A percentile compares a stretch with the other conserved stretches of the same genome.
phyloP scores from a whole-genome alignment of 2,113 vertebrate genomes.

The Sprattus sprattus region DNA sequence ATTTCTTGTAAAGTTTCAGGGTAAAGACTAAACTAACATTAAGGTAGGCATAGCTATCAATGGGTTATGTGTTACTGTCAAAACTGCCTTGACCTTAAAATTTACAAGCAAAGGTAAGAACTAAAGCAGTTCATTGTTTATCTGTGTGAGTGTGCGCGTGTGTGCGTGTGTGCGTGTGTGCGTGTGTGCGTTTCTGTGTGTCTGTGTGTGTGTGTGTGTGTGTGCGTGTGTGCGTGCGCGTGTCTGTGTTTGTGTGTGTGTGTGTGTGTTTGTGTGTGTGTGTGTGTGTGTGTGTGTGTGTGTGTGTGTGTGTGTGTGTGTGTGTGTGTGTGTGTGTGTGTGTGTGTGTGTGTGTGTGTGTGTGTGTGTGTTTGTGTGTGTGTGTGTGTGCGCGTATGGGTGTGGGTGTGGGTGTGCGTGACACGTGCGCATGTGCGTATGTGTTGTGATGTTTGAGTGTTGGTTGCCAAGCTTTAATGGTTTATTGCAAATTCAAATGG shows the following conservation, averaged over 20 bases:
- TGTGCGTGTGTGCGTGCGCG: no score
- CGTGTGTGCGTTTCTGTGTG: no score
- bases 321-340: no score
- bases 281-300: no score
- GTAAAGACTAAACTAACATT: no score
- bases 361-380: background rate
- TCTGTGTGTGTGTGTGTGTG: no score
- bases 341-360: background rate
- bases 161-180: background rate
- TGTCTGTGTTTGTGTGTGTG: no score
- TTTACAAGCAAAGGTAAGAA: background rate
- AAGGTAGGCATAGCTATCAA: background rate
- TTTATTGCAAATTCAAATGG: background rate
- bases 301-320: no score
- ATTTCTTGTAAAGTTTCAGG: background rate
- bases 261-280: no score
- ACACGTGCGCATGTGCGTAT: background rate
- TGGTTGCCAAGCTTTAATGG: background rate
- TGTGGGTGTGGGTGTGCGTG: background rate
- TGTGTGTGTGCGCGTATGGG: no score
- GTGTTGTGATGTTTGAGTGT: background rate
- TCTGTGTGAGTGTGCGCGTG: no score
- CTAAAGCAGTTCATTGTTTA: background rate
- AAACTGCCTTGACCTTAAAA: background rate
- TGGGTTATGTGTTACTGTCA: background rate